Base-by-base conservation (phyloP, 2,888 invertebrate species). In the Carcina quercana region DNA sequence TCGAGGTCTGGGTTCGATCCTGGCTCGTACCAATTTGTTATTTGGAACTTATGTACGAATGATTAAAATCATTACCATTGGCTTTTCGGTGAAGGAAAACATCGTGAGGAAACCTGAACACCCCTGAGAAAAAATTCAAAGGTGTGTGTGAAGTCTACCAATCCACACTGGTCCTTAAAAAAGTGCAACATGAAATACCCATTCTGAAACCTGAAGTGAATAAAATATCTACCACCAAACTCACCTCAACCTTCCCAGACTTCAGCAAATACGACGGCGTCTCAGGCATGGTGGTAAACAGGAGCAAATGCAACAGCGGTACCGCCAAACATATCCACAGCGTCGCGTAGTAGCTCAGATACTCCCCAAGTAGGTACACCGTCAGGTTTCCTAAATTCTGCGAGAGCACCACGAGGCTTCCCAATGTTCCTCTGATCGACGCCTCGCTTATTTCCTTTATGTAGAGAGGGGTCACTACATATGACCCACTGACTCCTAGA, bases 361-460 rank as follows among this genome's bases (percentile, higher is more conserved):
- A 78, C 28, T 80, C 83, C 0, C 80, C 83, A 42, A 82, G 47
- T 1, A 83, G 38, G 37, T 73, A 82, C 2, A 78, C 73, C 15
- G 71, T 35, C 1, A 82, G 53, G 10, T 31, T 31, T 5, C 82
- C 82, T 3, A 80, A 24, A 32, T 78, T 82, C 53, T 83, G 82
- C 0, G 79, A 74, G 1, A 82, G 46, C 0, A 82, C 67, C 11
- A 83, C 82, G 13, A 82, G 43, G 34, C 71, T 79, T 0, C 82
- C 83, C 3, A 82, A 46, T 0, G 67, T 75, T 0, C 83, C 83
- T 30, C 83, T 50, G 28, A 83, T 72, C 4, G 70, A 64, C 35
- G 82, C 80, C 27, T 83, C 80, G 42, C 82, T 79, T 32, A 79
- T 82, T 37, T 83, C 83, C 35, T 83, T 83, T 36, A 83, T 76